Evolutionary conservation across 2,888 invertebrate species (phyloP), one percentile per base, ranked within the genome.

Genomic region (Apamea sordens): DNA sequence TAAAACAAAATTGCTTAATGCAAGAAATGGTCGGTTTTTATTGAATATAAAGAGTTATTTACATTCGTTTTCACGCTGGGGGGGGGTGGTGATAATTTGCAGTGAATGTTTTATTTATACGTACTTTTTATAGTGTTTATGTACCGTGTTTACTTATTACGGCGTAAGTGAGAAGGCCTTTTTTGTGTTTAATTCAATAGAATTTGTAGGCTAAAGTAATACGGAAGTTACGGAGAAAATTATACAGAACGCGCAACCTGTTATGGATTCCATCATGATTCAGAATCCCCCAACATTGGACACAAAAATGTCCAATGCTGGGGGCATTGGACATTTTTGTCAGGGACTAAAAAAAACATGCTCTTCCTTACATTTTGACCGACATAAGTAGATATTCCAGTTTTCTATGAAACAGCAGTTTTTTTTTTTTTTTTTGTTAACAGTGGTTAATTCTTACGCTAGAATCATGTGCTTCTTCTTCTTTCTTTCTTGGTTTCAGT

Each of bases 1-100:
- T 88, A 76, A 88, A 88, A 88, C 72, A 15, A 85, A 89, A 89
- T 89, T 89, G 89, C 72, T 86, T 88, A 86, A 81, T 86, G 88
- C 70, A 77, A 82, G 73, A 84, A 83, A 88, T 85, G 69, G 76
- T 15, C 47, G 77, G 80, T 80, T 88, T 88, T 87, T 87, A 87
- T 85, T 87, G 82, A 82, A 70, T 88, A 80, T 84, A 71, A 80
- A 86, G 74, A 73, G 77, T 88, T 86, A 88, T 89, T 89, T 83
- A 88, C 85, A 78, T 87, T 82, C 74, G 72, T 87, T 87, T 85
- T 85, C 88, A 86, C 86, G 82, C 81, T 84, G 76, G 63, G 75
- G 63, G 75, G 67, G 61, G 75, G 75, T 87, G 75, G 70, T 77
- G 77, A 69, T 86, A 77, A 86, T 87, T 77, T 65, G 74, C 41